Evolutionary conservation across 1,140 invertebrate genomes (phyloP), one percentile per base, ranked within the genome.

Genomic region (Adoxophyes honmai): DNA sequence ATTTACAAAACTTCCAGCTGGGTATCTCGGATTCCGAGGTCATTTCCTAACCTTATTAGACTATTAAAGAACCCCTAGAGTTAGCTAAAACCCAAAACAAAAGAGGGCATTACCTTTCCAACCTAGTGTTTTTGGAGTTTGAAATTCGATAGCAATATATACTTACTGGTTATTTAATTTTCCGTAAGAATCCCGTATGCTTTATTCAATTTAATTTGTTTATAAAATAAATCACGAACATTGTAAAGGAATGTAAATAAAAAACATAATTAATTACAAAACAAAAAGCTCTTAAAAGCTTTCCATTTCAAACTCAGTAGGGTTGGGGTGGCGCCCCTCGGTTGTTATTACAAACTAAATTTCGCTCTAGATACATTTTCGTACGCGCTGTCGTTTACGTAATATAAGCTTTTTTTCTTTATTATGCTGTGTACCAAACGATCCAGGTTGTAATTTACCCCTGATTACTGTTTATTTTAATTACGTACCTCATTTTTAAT

Each of bases 211-310:
- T 28, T 28, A 57, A 34, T 51, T 57, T 57, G 13, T 34, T 55
- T 36, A 52, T 28, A 35, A 44, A 18, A 48, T 33, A 15, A 58
- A 58, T 39, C 34, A 58, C 34, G 33, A 52, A 36, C 21, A 34
- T 36, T 37, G 34, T 52, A 34, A 64, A 62, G 52, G 55, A 68
- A 64, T 60, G 64, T 66, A 71, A 68, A 74, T 69, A 68, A 75
- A 71, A 75, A 75, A 70, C 63, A 68, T 75, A 80, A 83, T 80
- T 83, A 88, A 88, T 88, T 86, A 87, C 75, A 73, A 79, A 82
- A 85, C 79, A 84, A 88, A 82, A 85, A 86, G 79, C 82, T 85
- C 75, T 84, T 86, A 88, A 88, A 81, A 85, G 78, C 81, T 83
- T 83, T 82, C 78, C 75, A 78, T 81, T 85, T 75, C 74, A 77